Base-by-base conservation (phyloP, 2,888 invertebrate species). In the Caenorhabditis drosophilae region DNA sequence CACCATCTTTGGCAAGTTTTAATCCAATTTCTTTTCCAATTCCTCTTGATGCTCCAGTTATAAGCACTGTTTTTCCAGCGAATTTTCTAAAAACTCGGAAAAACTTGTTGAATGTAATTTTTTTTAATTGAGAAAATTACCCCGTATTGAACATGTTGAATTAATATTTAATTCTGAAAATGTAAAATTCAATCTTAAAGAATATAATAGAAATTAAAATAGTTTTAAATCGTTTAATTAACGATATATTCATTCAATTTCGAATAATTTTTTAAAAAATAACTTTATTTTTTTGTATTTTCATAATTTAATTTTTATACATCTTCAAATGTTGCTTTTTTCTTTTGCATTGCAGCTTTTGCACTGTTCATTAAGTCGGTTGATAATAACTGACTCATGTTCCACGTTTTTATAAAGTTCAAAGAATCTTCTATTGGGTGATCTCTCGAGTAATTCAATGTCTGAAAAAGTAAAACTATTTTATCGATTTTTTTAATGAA, bases 301-400 rank as follows among this genome's bases (percentile, higher is more conserved):
- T 20, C 42, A 22, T 27, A 16, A 45, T n/a, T 15, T n/a, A 27
- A 18, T 31, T 22, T 18, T 35, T 68, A 76, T 22, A 76, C 75
- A 63, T 76, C 70, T 18, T 70, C 69, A 56, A 61, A 76, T 16
- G 55, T 61, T 11, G 70, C 66, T 47, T 73, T 74, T 42, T 71
- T 38, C 52, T 76, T 76, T 9, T 63, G 49, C 73, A 76, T 74
- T 7, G 67, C 88, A 1, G 92, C 91, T 82, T 90, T 89, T 0
- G 90, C 90, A 0, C 93, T 90, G 80, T 90, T 91, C 44, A 89
- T 73, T 18, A 86, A 66, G 83, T 97, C 96, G 83, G 94, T 93
- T 75, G 92, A 92, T 85, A 93, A 93, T 20, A 96, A 86, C 88
- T 91, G 90, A n/a, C 88, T 84, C 84, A 90, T 90, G 85, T 96